A percentile compares a stretch with the other conserved stretches of the same genome.
phyloP scores from a whole-genome alignment of 2,888 invertebrate species.

The Strigamia crassipes region DNA sequence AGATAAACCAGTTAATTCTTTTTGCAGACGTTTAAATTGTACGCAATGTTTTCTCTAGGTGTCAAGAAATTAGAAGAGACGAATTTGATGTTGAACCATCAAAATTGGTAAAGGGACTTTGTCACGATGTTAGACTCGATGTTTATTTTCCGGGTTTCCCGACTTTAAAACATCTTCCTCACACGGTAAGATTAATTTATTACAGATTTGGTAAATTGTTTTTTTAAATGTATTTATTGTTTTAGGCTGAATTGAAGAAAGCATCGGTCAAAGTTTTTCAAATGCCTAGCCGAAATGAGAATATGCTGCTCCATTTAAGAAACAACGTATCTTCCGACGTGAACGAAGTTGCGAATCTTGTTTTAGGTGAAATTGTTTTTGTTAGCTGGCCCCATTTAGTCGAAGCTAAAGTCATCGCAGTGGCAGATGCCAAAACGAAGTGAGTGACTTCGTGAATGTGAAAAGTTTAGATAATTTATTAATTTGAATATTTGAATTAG shows the following conservation, averaged over 20 bases:
- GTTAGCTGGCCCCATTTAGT: constrained; percentile 91
- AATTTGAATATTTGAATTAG: neutral
- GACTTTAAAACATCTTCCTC: constrained; percentile 81
- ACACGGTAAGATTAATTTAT: constrained; percentile 65
- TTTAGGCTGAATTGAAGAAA: constrained; percentile 62
- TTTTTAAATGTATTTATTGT: neutral
- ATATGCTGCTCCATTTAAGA: constrained; percentile 70
- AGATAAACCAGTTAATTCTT: constrained; percentile 43
- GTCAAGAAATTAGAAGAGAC: constrained; percentile 61
- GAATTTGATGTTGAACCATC: constrained; percentile 66
- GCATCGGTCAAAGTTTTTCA: constrained; percentile 87
- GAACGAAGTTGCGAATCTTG: constrained; percentile 65
- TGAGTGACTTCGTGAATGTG: neutral
- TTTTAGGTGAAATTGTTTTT: constrained; percentile 75
- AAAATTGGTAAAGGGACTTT: constrained; percentile 71
- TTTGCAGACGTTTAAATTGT: neutral
- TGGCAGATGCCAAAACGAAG: constrained; percentile 64
- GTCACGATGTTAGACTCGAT: constrained; percentile 70
- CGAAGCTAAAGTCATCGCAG: constrained; percentile 72
- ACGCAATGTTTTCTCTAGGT: neutral
- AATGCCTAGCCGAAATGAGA: constrained; percentile 77
- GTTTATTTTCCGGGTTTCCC: constrained; percentile 90
- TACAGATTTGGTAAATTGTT: neutral
- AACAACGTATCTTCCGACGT: constrained; percentile 46
- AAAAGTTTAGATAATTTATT: neutral